A percentile compares a stretch with the other conserved stretches of the same genome.
Conservation (phyloP, 2,888 invertebrate species). For the Oscheius myriophilus region DNA sequence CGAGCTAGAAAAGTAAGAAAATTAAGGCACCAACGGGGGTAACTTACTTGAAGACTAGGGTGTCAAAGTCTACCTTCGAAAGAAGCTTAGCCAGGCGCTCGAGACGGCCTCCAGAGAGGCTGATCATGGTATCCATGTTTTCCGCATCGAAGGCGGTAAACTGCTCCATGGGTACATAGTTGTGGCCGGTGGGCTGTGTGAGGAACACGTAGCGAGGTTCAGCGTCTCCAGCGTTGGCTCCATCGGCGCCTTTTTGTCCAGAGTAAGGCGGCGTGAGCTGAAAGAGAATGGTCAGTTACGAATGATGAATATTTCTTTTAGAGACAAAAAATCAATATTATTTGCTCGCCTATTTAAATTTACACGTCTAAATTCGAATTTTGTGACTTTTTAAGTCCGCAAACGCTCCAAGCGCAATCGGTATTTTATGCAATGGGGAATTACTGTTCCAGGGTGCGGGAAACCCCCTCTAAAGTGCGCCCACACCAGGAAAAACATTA, state of each 20-base stretch:
- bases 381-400: too few species aligned
- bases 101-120: constrained; percentile 21
- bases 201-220: too few species aligned
- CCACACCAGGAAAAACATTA: too few species aligned
- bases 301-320: too few species aligned
- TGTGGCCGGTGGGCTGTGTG: background rate
- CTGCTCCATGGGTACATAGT: constrained; percentile 14
- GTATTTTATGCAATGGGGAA: too few species aligned
- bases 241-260: background rate
- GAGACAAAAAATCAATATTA: too few species aligned
- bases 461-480: too few species aligned
- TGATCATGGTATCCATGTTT: background rate
- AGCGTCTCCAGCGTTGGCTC: background rate
- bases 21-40: background rate
- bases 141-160: background rate
- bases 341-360: too few species aligned
- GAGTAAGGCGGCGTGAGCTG: constrained; percentile 15
- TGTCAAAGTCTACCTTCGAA: background rate
- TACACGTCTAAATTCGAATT: too few species aligned
- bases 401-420: too few species aligned
- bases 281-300: background rate
- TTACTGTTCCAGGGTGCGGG: background rate
- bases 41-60: background rate
- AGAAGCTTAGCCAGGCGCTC: constrained; percentile 9
- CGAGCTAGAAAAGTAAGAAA: background rate